These are phyloP conservation scores for Lymantria monacha DNA, from an alignment of 2,888 invertebrate genomes.

Conservation along the genomic window DNA sequence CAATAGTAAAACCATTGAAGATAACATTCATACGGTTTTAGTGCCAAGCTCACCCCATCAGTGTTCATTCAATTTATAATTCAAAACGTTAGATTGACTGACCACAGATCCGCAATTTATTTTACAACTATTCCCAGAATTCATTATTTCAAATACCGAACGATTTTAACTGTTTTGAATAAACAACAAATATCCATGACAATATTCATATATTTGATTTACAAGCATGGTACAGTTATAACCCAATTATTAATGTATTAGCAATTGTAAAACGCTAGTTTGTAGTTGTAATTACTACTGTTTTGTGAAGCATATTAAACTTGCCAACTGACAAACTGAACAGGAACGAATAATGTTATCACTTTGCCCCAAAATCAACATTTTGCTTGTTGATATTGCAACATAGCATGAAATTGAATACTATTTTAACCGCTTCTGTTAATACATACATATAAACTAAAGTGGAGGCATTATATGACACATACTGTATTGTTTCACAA, in stretches of 20 bases:
- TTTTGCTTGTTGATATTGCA: conserved; percentile 44
- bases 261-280: conserved; percentile 38
- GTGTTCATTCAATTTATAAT: conserved; percentile 21
- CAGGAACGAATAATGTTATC: conserved; percentile 51
- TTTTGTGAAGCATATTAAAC: conserved; percentile 44
- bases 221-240: conserved; percentile 5
- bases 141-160: no score
- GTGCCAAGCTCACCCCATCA: neutral
- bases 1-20: no score
- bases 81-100: conserved; percentile 25
- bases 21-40: no score
- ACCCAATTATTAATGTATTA: conserved; percentile 34
- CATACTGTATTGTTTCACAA: conserved; percentile 54
- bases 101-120: conserved; percentile 22
- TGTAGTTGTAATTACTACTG: conserved; percentile 47
- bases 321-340: conserved; percentile 47
- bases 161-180: conserved; percentile 1
- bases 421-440: conserved; percentile 40
- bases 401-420: conserved; percentile 39
- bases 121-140: conserved; percentile 17
- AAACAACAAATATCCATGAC: conserved; percentile 24
- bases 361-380: conserved; percentile 54
- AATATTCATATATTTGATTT: conserved; percentile 20
- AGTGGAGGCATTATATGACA: conserved; percentile 34
- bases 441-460: conserved; percentile 29